These are phyloP conservation scores for Steinernema hermaphroditum DNA, from an alignment of 2,888 invertebrate species.

Conservation along the genomic window DNA sequence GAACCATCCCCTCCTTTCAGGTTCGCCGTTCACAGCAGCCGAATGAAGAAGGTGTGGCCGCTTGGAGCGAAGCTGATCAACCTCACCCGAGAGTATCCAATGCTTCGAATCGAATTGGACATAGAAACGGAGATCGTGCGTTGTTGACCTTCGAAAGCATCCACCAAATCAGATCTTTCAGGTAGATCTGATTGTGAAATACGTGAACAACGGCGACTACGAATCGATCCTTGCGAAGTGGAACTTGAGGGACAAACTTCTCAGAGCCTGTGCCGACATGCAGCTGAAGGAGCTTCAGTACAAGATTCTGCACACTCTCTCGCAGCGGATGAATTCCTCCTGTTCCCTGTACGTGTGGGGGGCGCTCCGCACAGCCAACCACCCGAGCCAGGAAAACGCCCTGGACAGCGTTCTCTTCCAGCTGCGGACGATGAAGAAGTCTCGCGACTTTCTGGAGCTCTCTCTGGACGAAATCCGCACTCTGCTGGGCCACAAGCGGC, in stretches of 20 bases:
- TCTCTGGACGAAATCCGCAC: neutral
- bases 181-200: neutral
- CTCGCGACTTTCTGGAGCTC: neutral
- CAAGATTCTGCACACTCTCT: neutral
- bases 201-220: neutral
- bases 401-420: neutral
- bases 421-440: neutral
- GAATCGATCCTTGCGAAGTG: neutral
- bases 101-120: neutral
- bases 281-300: neutral
- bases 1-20: neutral
- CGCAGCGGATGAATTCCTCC: neutral
- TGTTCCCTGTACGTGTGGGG: neutral
- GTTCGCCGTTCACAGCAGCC: neutral
- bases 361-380: neutral
- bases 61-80: neutral
- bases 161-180: neutral
- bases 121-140: neutral
- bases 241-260: neutral
- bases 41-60: neutral
- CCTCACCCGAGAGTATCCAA: neutral
- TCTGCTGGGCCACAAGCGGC: neutral
- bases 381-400: neutral
- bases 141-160: neutral
- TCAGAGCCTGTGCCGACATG: neutral